Base-by-base conservation (phyloP, 2,113 vertebrate genomes). In the Lanius ludovicianus region DNA sequence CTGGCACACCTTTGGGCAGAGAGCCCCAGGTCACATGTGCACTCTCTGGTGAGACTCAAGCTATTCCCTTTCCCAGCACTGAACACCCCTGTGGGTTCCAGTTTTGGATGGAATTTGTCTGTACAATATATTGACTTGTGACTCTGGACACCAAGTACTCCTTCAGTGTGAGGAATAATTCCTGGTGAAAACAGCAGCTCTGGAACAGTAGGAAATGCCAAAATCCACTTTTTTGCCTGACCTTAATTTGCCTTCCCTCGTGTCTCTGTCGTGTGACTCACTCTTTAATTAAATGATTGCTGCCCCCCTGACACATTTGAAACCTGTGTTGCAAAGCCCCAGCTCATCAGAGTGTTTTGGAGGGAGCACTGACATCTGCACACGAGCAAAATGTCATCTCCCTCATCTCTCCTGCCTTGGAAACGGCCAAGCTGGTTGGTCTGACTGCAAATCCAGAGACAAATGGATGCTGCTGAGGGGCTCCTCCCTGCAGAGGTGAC, bases 271-370 rank as follows among this genome's bases (percentile, higher is more conserved):
- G 12, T 89, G 87, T 96, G 96, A 95, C 77, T 95, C 93, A 87
- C 69, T 73, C 69, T 84, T 92, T 95, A 94, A 97, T 97, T 94
- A 96, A 96, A 87, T 91, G 93, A 95, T 92, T 94, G 91, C 94
- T 92, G 69, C 89, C 95, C 95, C 62, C 64, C 65, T 75, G 78
- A 83, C 89, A 93, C 65, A 87, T 93, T 18, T 84, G 80, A 89
- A 90, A 67, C 76, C 64, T 57, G 7, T 31, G 1, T 52, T 84
- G 83, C 80, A 90, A 78, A 90, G 80, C 67, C 60, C 52, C 65
- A 56, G 65, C 83, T 96, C 84, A 74, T 87, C 89, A 84, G 85
- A 60, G 94, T 39, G 0, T 88, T 92, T 92, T 64, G 21, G 79
- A 86, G 79, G 73, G 73, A 95, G 86, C 68, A 20, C 56, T 42